These are phyloP conservation scores for Sceloporus tristichus DNA, from an alignment of 2,113 vertebrate species.

Conservation along the genomic window DNA sequence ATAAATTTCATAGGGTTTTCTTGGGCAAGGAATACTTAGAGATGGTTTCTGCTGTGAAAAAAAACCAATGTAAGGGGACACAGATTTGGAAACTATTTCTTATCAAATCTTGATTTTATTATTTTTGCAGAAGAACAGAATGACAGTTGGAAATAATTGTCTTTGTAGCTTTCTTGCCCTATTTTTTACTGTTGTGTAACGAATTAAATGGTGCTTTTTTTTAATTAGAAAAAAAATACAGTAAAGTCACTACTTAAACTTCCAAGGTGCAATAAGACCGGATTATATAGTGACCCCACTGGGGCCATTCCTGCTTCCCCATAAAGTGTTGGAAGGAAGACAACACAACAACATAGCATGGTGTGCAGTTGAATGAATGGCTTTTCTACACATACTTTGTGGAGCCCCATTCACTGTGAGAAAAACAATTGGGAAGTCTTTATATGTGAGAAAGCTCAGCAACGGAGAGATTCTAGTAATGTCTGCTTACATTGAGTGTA, in stretches of 20 bases:
- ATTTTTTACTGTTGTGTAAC: constrained; percentile 21
- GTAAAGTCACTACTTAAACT: background rate
- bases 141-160: constrained; percentile 50
- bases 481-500: too few species aligned
- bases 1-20: background rate
- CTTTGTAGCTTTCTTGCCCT: constrained; percentile 29
- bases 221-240: background rate
- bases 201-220: background rate
- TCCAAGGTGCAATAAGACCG: background rate
- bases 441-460: background rate
- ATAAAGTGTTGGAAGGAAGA: background rate
- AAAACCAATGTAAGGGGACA: background rate
- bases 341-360: background rate
- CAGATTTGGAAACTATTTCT: background rate
- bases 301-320: background rate
- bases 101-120: constrained; percentile 14
- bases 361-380: too few species aligned
- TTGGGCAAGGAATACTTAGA: background rate
- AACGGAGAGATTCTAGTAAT: background rate
- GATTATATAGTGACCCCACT: background rate
- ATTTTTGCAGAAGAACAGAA: constrained; percentile 28
- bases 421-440: background rate
- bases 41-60: background rate
- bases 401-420: too few species aligned
- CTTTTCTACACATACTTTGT: too few species aligned